Conservation (phyloP, 1,140 invertebrate genomes). For the Scaptomyza pallida region DNA sequence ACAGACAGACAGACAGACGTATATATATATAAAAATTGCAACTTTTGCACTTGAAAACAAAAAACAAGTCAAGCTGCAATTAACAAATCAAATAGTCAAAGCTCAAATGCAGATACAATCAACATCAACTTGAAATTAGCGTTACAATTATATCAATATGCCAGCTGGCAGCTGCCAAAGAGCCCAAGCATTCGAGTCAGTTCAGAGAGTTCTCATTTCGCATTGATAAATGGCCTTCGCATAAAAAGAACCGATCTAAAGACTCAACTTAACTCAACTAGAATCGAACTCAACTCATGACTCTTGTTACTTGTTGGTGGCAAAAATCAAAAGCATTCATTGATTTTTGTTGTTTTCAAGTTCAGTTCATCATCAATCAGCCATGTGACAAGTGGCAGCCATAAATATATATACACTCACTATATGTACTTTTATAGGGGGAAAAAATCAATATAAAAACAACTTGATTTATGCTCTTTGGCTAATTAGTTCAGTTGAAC, state of each 20-base stretch:
- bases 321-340: conserved; percentile 58
- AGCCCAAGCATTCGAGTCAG: neutral
- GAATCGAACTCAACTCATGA: neutral
- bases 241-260: conserved; percentile 35
- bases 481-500: neutral
- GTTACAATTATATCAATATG: conserved; percentile 64
- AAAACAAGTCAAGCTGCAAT: conserved; percentile 59
- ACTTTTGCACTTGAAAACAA: conserved; percentile 29
- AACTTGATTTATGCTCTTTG: conserved; percentile 9
- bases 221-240: conserved; percentile 66
- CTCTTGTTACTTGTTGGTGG: conserved; percentile 5
- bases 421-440: neutral
- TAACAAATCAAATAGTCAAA: conserved; percentile 67
- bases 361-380: conserved; percentile 80
- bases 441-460: conserved; percentile 28
- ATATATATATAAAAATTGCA: conserved; percentile 17
- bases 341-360: conserved; percentile 68
- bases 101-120: conserved; percentile 18
- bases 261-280: conserved; percentile 29
- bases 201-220: conserved; percentile 6
- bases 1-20: no score
- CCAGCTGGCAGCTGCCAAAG: conserved; percentile 55
- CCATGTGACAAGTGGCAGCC: conserved; percentile 51
- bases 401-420: neutral
- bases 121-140: conserved; percentile 59